Evolutionary conservation across 1,140 invertebrate genomes (phyloP).

Genomic region (Heliconius congener): DNA sequence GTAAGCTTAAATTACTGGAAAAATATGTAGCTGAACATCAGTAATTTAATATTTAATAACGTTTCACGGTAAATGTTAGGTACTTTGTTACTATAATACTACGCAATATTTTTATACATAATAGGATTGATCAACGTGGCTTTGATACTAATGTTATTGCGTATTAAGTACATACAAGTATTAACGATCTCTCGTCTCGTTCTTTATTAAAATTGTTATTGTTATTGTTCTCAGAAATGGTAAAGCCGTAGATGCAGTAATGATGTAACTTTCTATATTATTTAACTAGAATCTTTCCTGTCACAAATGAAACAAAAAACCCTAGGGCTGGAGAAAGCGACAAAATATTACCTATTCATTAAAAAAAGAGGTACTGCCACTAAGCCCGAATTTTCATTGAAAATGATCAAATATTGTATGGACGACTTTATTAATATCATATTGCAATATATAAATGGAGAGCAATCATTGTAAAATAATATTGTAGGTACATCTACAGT

Average conservation of each 20-base stretch:
- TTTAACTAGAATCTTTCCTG: too few relatives aligned
- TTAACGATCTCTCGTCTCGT: too few relatives aligned
- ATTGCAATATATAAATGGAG: constrained; percentile 3
- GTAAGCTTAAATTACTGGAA: constrained; percentile 24
- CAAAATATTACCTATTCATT: too few relatives aligned
- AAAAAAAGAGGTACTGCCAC: neutral
- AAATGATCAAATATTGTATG: neutral
- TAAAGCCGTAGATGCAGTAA: too few relatives aligned
- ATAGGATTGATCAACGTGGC: neutral
- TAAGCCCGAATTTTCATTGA: neutral
- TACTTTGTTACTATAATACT: neutral
- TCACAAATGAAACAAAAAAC: too few relatives aligned
- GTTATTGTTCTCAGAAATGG: too few relatives aligned
- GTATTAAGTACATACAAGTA: too few relatives aligned
- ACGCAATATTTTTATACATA: neutral
- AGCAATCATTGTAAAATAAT: constrained; percentile 4
- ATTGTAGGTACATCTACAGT: neutral
- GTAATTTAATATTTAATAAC: constrained; percentile 21
- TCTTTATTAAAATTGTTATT: too few relatives aligned
- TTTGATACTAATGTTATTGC: neutral
- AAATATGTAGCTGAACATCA: constrained; percentile 19
- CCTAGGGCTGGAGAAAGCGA: too few relatives aligned
- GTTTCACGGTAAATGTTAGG: constrained; percentile 12
- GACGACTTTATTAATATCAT: neutral
- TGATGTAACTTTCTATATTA: too few relatives aligned